A percentile compares a stretch with the other conserved stretches of the same genome.
Conservation (phyloP, 2,113 vertebrate genomes). For the Neopipo cinnamomea region DNA sequence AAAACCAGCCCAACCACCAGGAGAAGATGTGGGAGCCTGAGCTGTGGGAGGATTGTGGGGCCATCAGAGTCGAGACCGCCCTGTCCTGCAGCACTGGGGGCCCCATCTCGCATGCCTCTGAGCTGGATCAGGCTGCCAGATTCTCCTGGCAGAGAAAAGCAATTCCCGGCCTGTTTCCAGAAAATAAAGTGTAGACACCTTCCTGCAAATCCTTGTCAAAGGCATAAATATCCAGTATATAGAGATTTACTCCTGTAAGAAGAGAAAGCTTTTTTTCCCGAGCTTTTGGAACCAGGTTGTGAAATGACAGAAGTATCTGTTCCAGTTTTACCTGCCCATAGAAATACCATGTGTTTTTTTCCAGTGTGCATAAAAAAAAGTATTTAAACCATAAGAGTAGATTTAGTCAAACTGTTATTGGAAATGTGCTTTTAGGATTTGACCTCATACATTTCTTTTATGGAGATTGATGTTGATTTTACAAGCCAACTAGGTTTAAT, state of each 20-base stretch:
- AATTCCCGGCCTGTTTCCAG: background rate
- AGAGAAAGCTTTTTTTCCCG: background rate
- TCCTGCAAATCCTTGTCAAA: background rate
- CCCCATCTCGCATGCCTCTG: accelerated
- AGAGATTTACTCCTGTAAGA: background rate
- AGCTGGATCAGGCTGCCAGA: accelerated
- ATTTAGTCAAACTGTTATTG: background rate
- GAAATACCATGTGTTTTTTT: background rate
- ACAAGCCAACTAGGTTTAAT: background rate
- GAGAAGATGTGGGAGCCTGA: accelerated
- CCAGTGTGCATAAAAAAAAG: background rate
- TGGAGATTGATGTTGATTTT: background rate
- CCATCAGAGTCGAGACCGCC: background rate
- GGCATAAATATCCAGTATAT: background rate
- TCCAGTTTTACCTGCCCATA: background rate
- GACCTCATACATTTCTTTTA: background rate
- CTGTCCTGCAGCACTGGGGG: accelerated
- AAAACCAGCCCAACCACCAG: background rate
- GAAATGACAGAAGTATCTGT: background rate
- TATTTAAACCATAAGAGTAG: background rate
- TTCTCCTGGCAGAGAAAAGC: background rate
- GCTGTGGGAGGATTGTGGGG: background rate
- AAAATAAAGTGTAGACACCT: background rate
- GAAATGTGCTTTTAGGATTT: background rate
- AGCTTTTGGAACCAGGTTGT: background rate